A percentile compares a stretch with the other conserved stretches of the same genome.
Conservation (phyloP, 2,888 invertebrate genomes). For the Electrophaes corylata region DNA sequence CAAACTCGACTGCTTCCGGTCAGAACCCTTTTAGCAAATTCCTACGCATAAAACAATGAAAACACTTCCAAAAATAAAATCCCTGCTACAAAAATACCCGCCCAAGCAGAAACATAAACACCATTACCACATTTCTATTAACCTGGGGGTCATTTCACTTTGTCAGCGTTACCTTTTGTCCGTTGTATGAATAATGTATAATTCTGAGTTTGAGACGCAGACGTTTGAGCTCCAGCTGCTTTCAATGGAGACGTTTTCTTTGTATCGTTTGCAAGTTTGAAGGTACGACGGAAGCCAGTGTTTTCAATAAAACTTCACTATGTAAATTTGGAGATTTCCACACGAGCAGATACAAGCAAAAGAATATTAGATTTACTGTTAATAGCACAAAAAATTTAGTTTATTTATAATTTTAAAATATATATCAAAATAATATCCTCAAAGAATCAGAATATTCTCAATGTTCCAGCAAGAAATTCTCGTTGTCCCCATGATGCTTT, state of each 20-base stretch:
- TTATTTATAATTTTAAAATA: too few species aligned
- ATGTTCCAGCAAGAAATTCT: too few species aligned
- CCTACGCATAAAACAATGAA: slow-evolving; percentile 27
- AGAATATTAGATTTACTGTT: not conserved
- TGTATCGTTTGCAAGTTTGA: slow-evolving; percentile 29
- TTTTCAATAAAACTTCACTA: slow-evolving; percentile 6
- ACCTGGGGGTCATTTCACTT: slow-evolving; percentile 71
- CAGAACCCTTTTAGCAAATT: slow-evolving; percentile 23
- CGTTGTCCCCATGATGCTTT: too few species aligned
- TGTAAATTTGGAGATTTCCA: not conserved
- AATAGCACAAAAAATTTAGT: too few species aligned
- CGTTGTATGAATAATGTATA: slow-evolving; percentile 64
- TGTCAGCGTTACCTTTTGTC: slow-evolving; percentile 56
- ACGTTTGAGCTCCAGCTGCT: slow-evolving; percentile 43
- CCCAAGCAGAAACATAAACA: slow-evolving; percentile 46
- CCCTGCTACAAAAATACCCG: slow-evolving; percentile 32
- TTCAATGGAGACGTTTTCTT: slow-evolving; percentile 46
- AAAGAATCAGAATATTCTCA: too few species aligned
- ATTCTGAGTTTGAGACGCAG: slow-evolving; percentile 26
- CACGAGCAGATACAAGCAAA: not conserved
- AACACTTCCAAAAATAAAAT: slow-evolving; percentile 30
- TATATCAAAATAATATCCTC: too few species aligned
- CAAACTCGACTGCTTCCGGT: slow-evolving; percentile 10
- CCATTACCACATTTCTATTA: slow-evolving; percentile 61
- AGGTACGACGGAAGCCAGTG: slow-evolving; percentile 20